A percentile compares a stretch with the other conserved stretches of the same genome.
phyloP scores from a whole-genome alignment of 2,113 vertebrate genomes.

The Leptocoma aspasia region DNA sequence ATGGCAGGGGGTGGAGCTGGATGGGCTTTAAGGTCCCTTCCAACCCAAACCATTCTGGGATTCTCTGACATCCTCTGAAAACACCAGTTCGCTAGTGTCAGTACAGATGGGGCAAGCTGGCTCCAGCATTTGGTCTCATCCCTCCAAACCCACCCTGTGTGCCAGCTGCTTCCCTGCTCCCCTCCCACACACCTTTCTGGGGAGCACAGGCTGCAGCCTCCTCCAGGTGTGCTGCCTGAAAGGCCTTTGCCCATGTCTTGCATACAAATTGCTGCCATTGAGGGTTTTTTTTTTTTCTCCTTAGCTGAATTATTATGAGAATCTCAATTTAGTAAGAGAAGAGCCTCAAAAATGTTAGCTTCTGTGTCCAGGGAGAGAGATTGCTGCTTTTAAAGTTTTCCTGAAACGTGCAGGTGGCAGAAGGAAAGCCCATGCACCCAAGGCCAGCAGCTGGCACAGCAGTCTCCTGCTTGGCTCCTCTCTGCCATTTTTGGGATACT shows the following conservation, averaged over 20 bases:
- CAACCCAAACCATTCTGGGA: background rate
- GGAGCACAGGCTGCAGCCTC: background rate
- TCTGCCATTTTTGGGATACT: background rate
- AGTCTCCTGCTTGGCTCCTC: background rate
- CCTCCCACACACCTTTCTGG: accelerated
- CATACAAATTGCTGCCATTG: background rate
- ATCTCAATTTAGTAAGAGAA: background rate
- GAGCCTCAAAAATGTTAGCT: background rate
- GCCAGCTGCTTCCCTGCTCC: background rate
- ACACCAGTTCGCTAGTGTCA: accelerated
- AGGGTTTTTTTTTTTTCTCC: background rate
- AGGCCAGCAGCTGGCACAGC: background rate
- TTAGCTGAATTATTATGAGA: background rate
- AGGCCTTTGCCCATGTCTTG: background rate
- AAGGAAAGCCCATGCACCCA: accelerated
- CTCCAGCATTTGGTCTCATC: background rate
- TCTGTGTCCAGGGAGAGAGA: background rate
- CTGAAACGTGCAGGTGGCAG: background rate
- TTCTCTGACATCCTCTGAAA: background rate
- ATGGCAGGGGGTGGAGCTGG: accelerated
- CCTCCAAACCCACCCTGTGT: accelerated
- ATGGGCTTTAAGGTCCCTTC: background rate
- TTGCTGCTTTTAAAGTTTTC: background rate
- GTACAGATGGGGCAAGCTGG: background rate
- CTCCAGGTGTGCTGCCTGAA: background rate